phyloP scores from a whole-genome alignment of 2,113 vertebrate genomes.

The Rhineura floridana region DNA sequence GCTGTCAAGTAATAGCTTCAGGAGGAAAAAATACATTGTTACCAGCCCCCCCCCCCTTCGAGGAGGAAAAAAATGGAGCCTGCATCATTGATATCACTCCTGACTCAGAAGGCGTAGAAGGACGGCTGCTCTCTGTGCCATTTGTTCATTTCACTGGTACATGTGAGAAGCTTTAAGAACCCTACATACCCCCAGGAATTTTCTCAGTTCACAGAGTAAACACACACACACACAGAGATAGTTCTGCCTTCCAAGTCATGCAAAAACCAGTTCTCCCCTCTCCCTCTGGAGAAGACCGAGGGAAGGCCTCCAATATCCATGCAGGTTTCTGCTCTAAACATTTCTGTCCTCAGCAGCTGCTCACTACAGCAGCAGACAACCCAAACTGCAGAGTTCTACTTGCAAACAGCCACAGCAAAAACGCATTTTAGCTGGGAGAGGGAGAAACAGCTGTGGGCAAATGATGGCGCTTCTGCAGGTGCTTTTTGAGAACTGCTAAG shows the following conservation, averaged over 20 bases:
- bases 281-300: neutral
- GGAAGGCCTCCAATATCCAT: neutral
- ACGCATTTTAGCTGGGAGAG: neutral
- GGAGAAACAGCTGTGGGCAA: neutral
- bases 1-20: neutral
- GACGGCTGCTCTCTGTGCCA: constrained; percentile 6
- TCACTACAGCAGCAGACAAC: neutral
- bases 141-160: constrained; percentile 20
- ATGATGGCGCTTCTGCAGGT: too few species aligned
- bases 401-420: neutral
- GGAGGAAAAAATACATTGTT: neutral
- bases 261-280: constrained; percentile 19
- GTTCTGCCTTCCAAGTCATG: constrained; percentile 7
- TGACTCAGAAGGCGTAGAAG: constrained; percentile 23
- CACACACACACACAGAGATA: constrained; percentile 23
- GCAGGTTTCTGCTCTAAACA: neutral
- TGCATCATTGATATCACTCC: constrained; percentile 7
- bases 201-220: neutral
- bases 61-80: neutral
- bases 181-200: constrained; percentile 34
- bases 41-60: neutral
- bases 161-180: constrained; percentile 27
- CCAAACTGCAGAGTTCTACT: neutral
- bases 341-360: constrained; percentile 14
- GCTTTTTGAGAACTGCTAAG: neutral